Base-by-base conservation (phyloP, 2,888 invertebrate species). In the Drosophila mercatorum region DNA sequence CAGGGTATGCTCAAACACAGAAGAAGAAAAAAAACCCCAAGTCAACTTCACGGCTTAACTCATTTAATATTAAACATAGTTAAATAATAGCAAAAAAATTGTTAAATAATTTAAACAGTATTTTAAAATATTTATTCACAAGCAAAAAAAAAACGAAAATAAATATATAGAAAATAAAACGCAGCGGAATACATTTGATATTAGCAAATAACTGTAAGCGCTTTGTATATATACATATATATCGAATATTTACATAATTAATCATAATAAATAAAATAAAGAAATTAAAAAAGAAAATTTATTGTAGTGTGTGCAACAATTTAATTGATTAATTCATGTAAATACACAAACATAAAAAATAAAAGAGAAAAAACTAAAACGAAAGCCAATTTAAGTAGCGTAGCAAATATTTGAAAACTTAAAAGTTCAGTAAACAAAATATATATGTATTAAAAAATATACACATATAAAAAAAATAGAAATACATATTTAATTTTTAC, bases 21-120 rank as follows among this genome's bases (percentile, higher is more conserved):
- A 12, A 17, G 12, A 12, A 17, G 17, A 17, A 17, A 6, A 26
- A 22, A 0, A 44, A 38, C 22, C 6, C n/a, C 7, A 22, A 43
- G 6, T n/a, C n/a, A 40, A 34, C 14, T 40, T 22, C 31, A 12
- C 17, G 1, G 22, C 22, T 10, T 11, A 26, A 12, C 5, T 49
- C 14, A 46, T 31, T 47, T 49, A 5, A 41, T 28, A 58, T 53
- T 44, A 38, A 34, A 12, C 6, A 53, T 22, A 62, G 31, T 10
- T 46, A 22, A 41, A 36, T 55, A 69, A 22, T 28, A 6, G 26
- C 26, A 28, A 14, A 6, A 55, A 17, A 10, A 64, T 8, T 28
- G 41, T 40, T 65, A n/a, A 77, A 72, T 75, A 26, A 64, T 72
- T 68, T 36, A 60, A 63, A 47, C 68, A 68, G 67, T 71, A 71